Percentiles rank a stretch among this genome's conserved stretches.
These are phyloP conservation scores for Laterallus jamaicensis DNA, from an alignment of 2,113 vertebrate genomes.

Conservation along the genomic window DNA sequence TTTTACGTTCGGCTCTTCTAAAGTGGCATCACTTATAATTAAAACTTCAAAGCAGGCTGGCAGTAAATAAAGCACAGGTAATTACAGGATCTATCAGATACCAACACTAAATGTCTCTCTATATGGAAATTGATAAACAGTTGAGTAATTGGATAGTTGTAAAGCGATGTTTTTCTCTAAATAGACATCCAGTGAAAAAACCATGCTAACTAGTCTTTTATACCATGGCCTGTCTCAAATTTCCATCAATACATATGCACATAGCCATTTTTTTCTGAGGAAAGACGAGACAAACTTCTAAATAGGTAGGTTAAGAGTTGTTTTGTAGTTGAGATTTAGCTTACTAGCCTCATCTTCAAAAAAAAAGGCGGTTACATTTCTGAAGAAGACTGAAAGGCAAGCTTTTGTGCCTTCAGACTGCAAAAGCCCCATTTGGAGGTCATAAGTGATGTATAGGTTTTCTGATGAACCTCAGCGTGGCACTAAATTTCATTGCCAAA, in stretches of 20 bases:
- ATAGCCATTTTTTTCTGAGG: background rate
- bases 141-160: background rate
- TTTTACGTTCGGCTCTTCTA: background rate
- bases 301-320: background rate
- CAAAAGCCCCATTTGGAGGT: background rate
- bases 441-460: background rate
- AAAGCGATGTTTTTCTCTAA: background rate
- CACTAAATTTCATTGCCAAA: background rate
- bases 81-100: slow-evolving; percentile 24
- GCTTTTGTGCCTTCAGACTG: background rate
- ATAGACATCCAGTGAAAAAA: background rate
- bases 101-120: background rate
- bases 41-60: background rate
- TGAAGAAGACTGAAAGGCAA: background rate
- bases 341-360: background rate
- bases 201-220: background rate
- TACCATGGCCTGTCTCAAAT: background rate
- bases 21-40: background rate
- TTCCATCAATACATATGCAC: background rate
- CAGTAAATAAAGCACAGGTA: slow-evolving; percentile 8
- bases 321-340: background rate
- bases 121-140: slow-evolving; percentile 23
- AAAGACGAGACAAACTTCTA: background rate
- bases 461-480: background rate
- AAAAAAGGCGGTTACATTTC: background rate